A percentile compares a stretch with the other conserved stretches of the same genome.
phyloP scores from a whole-genome alignment of 1,140 invertebrate genomes.

The Periplaneta americana region DNA sequence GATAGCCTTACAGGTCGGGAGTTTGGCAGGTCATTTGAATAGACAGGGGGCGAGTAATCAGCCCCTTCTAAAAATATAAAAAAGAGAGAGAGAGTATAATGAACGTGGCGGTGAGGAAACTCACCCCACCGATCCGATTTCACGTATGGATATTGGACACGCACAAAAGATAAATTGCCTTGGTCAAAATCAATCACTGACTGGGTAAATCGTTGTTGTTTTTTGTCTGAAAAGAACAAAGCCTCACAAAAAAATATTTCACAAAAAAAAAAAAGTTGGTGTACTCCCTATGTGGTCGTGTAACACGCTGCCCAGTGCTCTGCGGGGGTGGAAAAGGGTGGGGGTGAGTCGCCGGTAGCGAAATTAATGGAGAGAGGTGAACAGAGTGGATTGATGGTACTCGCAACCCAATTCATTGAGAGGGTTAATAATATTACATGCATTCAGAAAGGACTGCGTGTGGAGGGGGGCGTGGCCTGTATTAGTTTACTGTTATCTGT shows the following conservation, averaged over 20 bases:
- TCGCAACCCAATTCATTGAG: not conserved
- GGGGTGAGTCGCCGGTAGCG: not conserved
- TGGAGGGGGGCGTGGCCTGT: not conserved
- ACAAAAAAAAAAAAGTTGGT: not conserved
- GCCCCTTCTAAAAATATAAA: not conserved
- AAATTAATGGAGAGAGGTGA: not conserved
- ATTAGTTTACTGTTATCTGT: not conserved
- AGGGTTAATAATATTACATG: not conserved
- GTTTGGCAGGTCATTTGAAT: too few relatives aligned
- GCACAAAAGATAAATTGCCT: not conserved
- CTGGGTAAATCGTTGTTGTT: not conserved
- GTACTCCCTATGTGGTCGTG: not conserved
- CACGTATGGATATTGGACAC: not conserved
- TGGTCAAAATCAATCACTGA: not conserved
- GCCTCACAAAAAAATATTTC: not conserved
- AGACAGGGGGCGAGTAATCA: not conserved
- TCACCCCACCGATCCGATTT: not conserved
- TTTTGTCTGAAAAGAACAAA: not conserved
- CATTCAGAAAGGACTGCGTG: not conserved
- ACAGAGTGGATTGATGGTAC: not conserved
- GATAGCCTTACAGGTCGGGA: not conserved
- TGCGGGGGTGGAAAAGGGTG: not conserved
- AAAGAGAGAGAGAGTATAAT: not conserved
- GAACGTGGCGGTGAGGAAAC: not conserved
- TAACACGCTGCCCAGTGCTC: not conserved